Conservation (phyloP, 2,888 invertebrate species). For the Diaperis boleti region DNA sequence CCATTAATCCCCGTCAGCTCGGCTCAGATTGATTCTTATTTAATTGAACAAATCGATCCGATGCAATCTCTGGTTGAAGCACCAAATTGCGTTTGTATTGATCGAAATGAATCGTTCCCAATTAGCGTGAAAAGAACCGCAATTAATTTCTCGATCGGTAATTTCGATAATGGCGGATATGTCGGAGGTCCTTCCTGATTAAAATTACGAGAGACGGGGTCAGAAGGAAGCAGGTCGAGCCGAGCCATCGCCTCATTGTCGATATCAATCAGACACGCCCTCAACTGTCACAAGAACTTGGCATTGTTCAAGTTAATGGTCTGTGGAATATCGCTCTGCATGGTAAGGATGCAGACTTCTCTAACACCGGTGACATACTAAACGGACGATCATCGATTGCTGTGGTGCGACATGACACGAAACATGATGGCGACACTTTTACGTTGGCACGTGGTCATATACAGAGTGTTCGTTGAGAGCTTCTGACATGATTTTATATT, state of each 20-base stretch:
- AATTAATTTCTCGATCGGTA: constrained; percentile 31
- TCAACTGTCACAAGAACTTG: constrained; percentile 50
- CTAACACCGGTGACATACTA: constrained; percentile 34
- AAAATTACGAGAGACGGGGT: constrained; percentile 40
- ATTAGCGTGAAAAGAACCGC: constrained; percentile 22
- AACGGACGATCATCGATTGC: constrained; percentile 28
- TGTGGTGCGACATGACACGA: constrained; percentile 17
- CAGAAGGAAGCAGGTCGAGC: constrained; percentile 52
- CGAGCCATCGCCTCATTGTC: constrained; percentile 48
- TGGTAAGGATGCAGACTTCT: background rate
- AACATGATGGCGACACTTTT: constrained; percentile 11
- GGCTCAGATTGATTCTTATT: constrained; percentile 18
- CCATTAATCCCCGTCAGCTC: constrained; percentile 6
- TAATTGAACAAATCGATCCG: constrained; percentile 16
- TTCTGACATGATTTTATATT: too few species aligned
- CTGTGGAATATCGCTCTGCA: constrained; percentile 47
- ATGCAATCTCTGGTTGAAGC: constrained; percentile 6
- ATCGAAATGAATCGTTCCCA: constrained; percentile 17
- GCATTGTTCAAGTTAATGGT: constrained; percentile 52
- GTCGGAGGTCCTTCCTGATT: constrained; percentile 37
- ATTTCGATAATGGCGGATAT: constrained; percentile 9
- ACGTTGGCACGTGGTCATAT: background rate
- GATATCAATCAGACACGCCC: constrained; percentile 53
- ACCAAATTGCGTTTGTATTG: constrained; percentile 25
- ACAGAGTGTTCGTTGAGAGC: background rate